Base-by-base conservation (phyloP, 2,797 vertebrate species). In the Poeciliopsis infans region DNA sequence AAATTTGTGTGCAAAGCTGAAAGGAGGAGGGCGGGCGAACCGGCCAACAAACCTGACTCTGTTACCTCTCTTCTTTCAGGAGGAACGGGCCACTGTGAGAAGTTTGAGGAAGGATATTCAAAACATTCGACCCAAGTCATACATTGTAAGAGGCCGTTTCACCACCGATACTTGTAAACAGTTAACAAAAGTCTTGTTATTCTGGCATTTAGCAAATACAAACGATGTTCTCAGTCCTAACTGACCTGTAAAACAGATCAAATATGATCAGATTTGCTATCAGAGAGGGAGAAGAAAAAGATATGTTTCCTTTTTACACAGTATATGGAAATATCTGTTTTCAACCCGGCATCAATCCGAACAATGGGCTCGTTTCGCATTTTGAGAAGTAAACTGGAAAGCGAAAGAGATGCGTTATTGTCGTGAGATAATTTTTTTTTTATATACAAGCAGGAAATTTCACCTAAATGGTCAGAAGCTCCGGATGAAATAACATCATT, bases 391-490 rank as follows among this genome's bases (percentile, higher is more conserved):
- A 18, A 20, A 76, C 6, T 41, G 36, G 74, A 75, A 83, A 53
- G 10, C 69, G 66, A 84, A 86, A 85, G 46, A 79, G 33, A 74
- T 72, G 68, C 53, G 13, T 74, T 83, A 79, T 81, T 83, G 74
- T 78, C 25, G 41, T 41, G 49, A 86, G 83, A 88, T 82, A 75
- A 80, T 46, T 64, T 47, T 82, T 43, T 43, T 39, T 39, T 36
- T 72, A 33, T 20, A 59, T 74, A 84, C 39, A 33, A 79, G 23
- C 70, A 81, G 80, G 79, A 88, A 90, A 82, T 83, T 69, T 31
- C 25, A 59, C 43, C 36, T 78, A 79, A 79, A 64, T 28, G 61
- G 41, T 16, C 23, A 74, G 81, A 80, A 57, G 33, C 55, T 71
- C 23, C 55, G 51, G 74, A 69, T 77, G 20, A 83, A 87, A 84